Conservation (phyloP, 2,797 vertebrate species). For the Masticophis lateralis region DNA sequence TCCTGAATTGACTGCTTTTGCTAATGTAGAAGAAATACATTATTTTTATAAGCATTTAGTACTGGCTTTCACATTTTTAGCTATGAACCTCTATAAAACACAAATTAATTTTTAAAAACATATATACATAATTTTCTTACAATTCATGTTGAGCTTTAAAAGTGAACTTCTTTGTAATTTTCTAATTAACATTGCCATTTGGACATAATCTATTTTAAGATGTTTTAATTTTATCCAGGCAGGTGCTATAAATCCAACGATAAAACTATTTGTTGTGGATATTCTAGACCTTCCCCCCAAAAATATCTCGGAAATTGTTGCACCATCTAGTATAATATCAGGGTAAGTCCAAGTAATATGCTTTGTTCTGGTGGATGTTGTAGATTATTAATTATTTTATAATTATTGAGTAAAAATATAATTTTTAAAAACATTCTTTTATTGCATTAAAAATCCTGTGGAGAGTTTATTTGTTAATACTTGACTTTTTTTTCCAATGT, state of each 20-base stretch:
- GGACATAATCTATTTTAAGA: conserved; percentile 41
- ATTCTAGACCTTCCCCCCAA: not conserved
- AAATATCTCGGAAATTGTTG: conserved; percentile 40
- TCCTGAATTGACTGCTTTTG: not conserved
- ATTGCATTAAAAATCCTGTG: not conserved
- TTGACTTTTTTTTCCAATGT: not conserved
- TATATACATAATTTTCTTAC: conserved; percentile 25
- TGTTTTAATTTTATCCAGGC: conserved; percentile 65
- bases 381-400: conserved; percentile 10
- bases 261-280: conserved; percentile 70
- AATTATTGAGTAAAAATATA: conserved; percentile 40
- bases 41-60: not conserved
- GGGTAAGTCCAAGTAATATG: conserved; percentile 62
- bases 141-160: not conserved
- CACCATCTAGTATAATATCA: conserved; percentile 62
- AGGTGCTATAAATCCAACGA: conserved; percentile 75
- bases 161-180: not conserved
- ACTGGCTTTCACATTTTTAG: not conserved
- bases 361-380: conserved; percentile 20
- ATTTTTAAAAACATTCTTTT: not conserved
- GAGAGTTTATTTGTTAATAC: not conserved
- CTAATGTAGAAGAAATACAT: not conserved
- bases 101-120: not conserved
- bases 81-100: not conserved
- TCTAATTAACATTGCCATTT: not conserved